Conservation (phyloP, 2,888 invertebrate genomes). For the Steinernema carpocapsae region DNA sequence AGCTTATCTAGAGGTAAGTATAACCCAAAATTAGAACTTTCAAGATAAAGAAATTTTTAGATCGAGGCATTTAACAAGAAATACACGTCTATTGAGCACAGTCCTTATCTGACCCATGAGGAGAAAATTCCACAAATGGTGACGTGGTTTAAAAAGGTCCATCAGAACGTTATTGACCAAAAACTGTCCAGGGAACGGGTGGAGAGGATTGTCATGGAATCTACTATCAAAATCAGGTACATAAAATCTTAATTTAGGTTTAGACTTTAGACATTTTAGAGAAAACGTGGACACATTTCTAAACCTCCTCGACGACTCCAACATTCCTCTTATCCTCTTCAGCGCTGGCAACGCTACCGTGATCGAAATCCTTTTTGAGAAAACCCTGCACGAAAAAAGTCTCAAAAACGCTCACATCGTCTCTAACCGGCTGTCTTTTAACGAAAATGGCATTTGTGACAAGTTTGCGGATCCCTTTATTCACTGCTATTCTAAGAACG, state of each 20-base stretch:
- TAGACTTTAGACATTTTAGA: background rate
- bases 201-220: background rate
- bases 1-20: background rate
- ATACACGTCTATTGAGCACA: background rate
- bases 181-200: background rate
- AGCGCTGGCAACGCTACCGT: background rate
- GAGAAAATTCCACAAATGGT: background rate
- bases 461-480: background rate
- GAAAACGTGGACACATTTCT: background rate
- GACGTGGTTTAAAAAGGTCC: background rate
- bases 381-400: background rate
- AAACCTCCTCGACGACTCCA: background rate
- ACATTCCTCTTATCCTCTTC: background rate
- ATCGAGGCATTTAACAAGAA: background rate
- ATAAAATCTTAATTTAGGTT: no score
- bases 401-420: background rate
- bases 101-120: background rate
- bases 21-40: background rate
- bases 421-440: background rate
- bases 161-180: background rate
- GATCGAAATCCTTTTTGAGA: background rate
- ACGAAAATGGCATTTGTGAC: background rate
- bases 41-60: background rate
- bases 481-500: background rate
- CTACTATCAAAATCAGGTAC: no score